Conservation (phyloP, 2,797 vertebrate genomes). For the Leptodactylus fallax region DNA sequence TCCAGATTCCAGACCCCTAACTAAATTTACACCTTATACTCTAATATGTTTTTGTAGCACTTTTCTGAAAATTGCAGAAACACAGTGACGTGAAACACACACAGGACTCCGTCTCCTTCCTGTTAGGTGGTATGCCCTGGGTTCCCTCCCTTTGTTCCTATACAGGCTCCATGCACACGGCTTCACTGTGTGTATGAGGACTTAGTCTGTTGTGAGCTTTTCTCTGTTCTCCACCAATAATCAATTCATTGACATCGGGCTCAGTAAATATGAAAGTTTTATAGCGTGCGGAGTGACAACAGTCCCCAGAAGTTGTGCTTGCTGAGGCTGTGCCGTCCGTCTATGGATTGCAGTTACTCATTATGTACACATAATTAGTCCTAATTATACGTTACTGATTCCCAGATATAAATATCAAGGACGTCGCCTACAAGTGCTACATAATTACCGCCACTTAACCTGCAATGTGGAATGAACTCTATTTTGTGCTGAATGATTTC, state of each 20-base stretch:
- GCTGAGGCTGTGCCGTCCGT: slow-evolving; percentile 46
- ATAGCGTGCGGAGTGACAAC: slow-evolving; percentile 4
- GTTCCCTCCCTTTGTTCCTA: no score
- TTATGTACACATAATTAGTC: slow-evolving; percentile 63
- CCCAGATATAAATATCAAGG: slow-evolving; percentile 62
- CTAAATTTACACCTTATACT: no score
- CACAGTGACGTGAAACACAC: no score
- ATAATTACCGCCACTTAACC: slow-evolving; percentile 59
- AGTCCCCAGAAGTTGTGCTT: slow-evolving; percentile 44
- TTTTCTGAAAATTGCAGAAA: no score
- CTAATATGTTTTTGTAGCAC: no score
- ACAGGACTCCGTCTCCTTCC: no score
- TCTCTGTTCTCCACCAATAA: neutral
- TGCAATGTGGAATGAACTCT: slow-evolving; percentile 54
- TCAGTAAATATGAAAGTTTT: slow-evolving; percentile 13
- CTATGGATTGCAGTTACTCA: slow-evolving; percentile 61
- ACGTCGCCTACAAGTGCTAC: slow-evolving; percentile 54
- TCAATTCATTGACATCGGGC: slow-evolving; percentile 20
- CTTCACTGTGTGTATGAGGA: no score
- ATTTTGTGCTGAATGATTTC: slow-evolving; percentile 50
- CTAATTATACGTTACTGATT: slow-evolving; percentile 60
- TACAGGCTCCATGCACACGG: no score
- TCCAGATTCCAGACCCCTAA: no score
- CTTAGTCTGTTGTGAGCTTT: no score
- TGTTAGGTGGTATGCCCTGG: no score